Percentiles rank a stretch among this genome's conserved stretches.
phyloP scores from a whole-genome alignment of 2,888 invertebrate species.

The Schizotus pectinicornis region DNA sequence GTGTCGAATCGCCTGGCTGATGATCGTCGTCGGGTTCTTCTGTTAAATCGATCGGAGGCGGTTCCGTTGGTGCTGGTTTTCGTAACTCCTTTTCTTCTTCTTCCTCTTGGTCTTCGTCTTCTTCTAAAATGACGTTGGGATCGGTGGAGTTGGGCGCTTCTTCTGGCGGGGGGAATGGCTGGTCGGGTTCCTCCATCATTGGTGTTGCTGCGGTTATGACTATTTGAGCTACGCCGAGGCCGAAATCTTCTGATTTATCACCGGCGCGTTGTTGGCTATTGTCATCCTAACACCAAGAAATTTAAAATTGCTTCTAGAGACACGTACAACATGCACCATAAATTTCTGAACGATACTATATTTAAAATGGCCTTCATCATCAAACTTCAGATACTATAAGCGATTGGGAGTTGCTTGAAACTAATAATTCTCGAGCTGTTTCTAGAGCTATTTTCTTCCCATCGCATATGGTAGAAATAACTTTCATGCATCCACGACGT shows the following conservation, averaged over 20 bases:
- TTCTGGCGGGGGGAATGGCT: constrained; percentile 73
- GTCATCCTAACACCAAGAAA: constrained; percentile 12
- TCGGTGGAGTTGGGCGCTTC: constrained; percentile 44
- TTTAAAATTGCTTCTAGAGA: background rate
- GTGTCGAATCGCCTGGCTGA: constrained; percentile 63
- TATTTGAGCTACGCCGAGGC: constrained; percentile 86
- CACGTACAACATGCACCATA: background rate
- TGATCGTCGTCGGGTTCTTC: constrained; percentile 60
- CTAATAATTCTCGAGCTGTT: too few species aligned
- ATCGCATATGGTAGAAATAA: too few species aligned
- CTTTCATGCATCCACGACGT: too few species aligned
- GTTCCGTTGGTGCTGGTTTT: constrained; percentile 19
- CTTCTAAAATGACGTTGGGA: constrained; percentile 30
- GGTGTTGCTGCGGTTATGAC: constrained; percentile 94
- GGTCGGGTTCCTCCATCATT: constrained; percentile 85
- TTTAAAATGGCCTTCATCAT: too few species aligned
- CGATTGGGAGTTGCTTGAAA: too few species aligned
- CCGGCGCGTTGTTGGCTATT: constrained; percentile 1
- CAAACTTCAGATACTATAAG: too few species aligned
- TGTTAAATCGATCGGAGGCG: constrained; percentile 31
- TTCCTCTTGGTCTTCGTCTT: constrained; percentile 25
- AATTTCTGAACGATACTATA: too few species aligned
- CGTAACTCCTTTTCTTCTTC: constrained; percentile 21
- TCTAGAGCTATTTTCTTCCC: too few species aligned
- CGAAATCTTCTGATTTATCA: constrained; percentile 61